These are phyloP conservation scores for Alauda arvensis DNA, from an alignment of 2,797 vertebrate genomes.

Conservation along the genomic window DNA sequence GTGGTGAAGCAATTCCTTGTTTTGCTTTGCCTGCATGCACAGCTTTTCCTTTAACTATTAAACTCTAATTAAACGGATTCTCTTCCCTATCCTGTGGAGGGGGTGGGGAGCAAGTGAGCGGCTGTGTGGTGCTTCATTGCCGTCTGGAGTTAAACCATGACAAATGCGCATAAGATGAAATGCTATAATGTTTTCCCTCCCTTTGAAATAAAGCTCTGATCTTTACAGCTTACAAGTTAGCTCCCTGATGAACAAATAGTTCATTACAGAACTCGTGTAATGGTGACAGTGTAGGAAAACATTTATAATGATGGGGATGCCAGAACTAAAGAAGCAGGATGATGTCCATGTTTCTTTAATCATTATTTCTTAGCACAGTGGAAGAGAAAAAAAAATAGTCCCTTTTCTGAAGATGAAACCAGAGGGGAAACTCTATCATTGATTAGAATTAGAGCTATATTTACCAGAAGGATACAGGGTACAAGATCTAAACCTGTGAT, in stretches of 20 bases:
- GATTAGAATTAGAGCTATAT: not conserved
- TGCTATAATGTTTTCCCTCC: constrained; percentile 11
- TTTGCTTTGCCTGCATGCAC: not conserved
- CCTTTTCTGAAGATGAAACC: not conserved
- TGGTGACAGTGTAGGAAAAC: not conserved
- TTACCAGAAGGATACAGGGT: not conserved
- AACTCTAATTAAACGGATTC: not conserved
- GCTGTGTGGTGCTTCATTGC: not conserved
- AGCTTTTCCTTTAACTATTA: not conserved
- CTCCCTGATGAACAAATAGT: constrained; percentile 34
- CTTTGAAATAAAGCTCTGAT: constrained; percentile 55
- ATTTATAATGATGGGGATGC: constrained; percentile 1
- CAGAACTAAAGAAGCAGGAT: not conserved
- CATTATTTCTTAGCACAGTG: not conserved
- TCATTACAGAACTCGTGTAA: not conserved
- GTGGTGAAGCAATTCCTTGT: not conserved
- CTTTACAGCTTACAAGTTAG: constrained; percentile 26
- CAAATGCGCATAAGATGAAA: not conserved
- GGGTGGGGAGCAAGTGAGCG: not conserved
- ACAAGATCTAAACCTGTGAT: not conserved
- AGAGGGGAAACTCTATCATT: not conserved
- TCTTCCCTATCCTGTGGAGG: not conserved
- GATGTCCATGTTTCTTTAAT: not conserved
- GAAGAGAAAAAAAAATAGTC: not conserved
- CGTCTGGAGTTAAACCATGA: not conserved